Evolutionary conservation across 2,888 invertebrate genomes (phyloP), one percentile per base, ranked within the genome.

Genomic region (Folsomia candida): DNA sequence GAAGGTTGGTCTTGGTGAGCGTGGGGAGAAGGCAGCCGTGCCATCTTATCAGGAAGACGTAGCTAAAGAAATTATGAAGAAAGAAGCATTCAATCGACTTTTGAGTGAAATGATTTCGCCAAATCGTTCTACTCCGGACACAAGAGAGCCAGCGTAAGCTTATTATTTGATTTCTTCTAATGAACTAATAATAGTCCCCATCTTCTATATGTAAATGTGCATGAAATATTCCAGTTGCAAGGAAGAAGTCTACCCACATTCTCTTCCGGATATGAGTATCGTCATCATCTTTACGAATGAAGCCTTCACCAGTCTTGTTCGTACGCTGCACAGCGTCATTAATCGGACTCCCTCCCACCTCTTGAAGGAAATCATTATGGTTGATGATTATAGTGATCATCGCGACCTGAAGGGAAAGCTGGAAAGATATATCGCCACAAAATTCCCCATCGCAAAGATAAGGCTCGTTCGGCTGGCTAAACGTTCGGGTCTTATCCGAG

Each of bases 271-370:
- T 0, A 89, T 91, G 1, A 91, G 91, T 73, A 89, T 94, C n/a
- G 87, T 93, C 73, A 87, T 93, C 51, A 92, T 94, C 76, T 96
- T 94, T 85, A 92, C 90, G 82, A 93, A 96, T 83, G 95, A 96
- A 83, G 92, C 93, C 0, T 94, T 91, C 86, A 92, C 93, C 61
- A 89, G 93, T 51, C 85, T 94, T 57, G 81, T 94, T 51, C 84
- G 94, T 71, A 95, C 94, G 0, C 87, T 94, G n/a, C 91, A 93
- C 87, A 93, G 92, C 82, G 93, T 94, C n/a, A 85, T 95, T 66
- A 90, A 92, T 82, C 85, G 89, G 83, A 89, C 89, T 80, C 91
- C 88, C 47, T 86, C 84, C 77, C 86, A 84, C 74, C 87, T 91
- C 81, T 85, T 98, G 18, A 90, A 93, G 82, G 97, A 98, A 85